Percentiles rank a stretch among this genome's conserved stretches.
Conservation (phyloP, 2,797 vertebrate species). For the Apogon talboti region DNA sequence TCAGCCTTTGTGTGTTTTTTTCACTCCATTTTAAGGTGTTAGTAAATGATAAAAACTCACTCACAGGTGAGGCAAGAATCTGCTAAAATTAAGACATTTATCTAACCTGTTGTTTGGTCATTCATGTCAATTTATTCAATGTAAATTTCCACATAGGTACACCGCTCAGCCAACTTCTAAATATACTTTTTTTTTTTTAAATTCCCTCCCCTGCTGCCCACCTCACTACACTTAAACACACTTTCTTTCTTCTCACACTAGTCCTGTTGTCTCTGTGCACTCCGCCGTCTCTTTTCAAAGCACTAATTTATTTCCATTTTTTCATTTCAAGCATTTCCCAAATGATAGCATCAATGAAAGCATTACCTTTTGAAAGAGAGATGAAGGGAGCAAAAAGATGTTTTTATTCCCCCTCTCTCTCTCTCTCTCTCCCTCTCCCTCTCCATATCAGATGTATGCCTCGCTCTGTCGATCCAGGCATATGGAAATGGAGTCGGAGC, state of each 20-base stretch:
- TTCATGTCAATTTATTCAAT: slow-evolving; percentile 49
- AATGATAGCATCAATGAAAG: slow-evolving; percentile 64
- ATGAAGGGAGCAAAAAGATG: slow-evolving; percentile 50
- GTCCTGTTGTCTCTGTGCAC: slow-evolving; percentile 45
- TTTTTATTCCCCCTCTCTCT: slow-evolving; percentile 25
- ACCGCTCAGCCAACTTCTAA: slow-evolving; percentile 41
- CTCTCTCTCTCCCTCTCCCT: slow-evolving; percentile 39
- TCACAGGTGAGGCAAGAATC: too few relatives aligned
- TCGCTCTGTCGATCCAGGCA: slow-evolving; percentile 55
- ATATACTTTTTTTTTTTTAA: slow-evolving; percentile 49
- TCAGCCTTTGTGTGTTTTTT: not conserved
- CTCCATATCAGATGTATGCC: slow-evolving; percentile 56
- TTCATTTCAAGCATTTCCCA: slow-evolving; percentile 64
- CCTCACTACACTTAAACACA: slow-evolving; percentile 46
- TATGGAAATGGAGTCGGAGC: slow-evolving; percentile 68
- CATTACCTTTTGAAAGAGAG: slow-evolving; percentile 68
- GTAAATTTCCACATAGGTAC: slow-evolving; percentile 52
- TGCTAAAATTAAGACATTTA: slow-evolving; percentile 7
- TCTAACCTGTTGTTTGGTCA: slow-evolving; percentile 11
- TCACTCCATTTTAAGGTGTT: not conserved
- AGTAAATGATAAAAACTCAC: not conserved
- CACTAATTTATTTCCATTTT: slow-evolving; percentile 60
- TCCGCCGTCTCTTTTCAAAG: slow-evolving; percentile 53
- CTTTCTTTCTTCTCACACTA: slow-evolving; percentile 45
- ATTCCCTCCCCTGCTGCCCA: slow-evolving; percentile 43